phyloP scores from a whole-genome alignment of 2,888 invertebrate species.

The Xestia ashworthii region DNA sequence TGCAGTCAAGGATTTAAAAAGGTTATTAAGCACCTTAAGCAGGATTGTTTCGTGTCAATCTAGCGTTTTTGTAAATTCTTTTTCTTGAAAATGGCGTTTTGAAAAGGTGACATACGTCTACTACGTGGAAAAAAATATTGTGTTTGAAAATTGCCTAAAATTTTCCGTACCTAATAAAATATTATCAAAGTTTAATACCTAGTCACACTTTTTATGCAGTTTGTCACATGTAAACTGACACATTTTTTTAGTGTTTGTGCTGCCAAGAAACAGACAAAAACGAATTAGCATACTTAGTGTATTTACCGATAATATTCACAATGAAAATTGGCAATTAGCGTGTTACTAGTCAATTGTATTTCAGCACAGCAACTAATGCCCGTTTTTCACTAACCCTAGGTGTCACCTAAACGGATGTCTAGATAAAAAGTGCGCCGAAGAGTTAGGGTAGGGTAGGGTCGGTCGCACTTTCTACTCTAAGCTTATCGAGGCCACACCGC shows the following conservation, averaged over 20 bases:
- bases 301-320: not conserved
- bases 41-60: not conserved
- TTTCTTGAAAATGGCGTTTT: not conserved
- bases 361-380: not conserved
- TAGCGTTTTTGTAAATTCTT: not conserved
- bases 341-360: not conserved
- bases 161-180: not conserved
- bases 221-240: not conserved
- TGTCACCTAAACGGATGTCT: not conserved
- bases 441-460: no score
- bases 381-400: not conserved
- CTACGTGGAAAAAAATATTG: not conserved
- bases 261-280: not conserved
- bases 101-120: not conserved
- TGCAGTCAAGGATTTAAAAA: no score
- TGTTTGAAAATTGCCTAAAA: not conserved
- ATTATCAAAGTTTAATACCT: not conserved
- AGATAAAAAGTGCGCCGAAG: not conserved
- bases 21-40: no score
- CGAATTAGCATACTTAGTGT: not conserved
- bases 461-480: no score
- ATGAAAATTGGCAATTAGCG: constrained; percentile 2
- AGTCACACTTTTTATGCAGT: not conserved
- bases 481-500: no score
- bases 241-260: not conserved